Evolutionary conservation across 1,140 invertebrate genomes (phyloP).

Genomic region (Platyscapa corneri): DNA sequence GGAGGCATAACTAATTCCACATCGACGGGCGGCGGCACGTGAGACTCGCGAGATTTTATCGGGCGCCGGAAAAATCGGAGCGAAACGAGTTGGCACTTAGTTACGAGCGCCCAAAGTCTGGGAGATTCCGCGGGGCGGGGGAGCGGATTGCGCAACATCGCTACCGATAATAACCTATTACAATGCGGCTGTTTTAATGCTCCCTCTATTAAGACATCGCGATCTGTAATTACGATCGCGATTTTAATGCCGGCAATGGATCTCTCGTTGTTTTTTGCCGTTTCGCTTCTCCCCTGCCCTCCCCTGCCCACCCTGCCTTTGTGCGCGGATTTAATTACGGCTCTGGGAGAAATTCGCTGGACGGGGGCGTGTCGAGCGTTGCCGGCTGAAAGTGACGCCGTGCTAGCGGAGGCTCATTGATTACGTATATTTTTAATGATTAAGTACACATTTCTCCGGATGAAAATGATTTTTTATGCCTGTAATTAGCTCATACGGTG

Average conservation of each 20-base stretch:
- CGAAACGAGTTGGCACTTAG: neutral
- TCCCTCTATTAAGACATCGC: neutral
- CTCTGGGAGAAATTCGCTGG: constrained; percentile 3
- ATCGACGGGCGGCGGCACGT: neutral
- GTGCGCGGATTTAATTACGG: constrained; percentile 8
- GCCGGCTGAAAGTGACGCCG: neutral
- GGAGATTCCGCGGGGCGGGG: too few species aligned
- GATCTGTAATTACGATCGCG: constrained; percentile 26
- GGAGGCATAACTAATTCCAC: constrained; percentile 4
- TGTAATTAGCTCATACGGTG: neutral
- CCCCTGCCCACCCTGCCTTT: neutral
- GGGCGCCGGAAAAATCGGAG: neutral
- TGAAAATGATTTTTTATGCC: neutral
- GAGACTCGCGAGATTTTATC: neutral
- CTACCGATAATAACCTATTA: constrained; percentile 1
- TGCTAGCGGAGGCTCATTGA: constrained; percentile 14
- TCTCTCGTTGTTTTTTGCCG: too few species aligned
- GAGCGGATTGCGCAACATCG: neutral
- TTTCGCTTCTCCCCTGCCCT: too few species aligned
- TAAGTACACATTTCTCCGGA: neutral
- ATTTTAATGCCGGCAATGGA: neutral
- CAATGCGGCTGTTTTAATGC: neutral
- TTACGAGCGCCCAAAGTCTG: neutral
- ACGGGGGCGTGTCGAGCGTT: neutral
- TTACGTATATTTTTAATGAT: constrained; percentile 33